These are phyloP conservation scores for Standfussiana lucernea DNA, from an alignment of 2,888 invertebrate species.

Conservation along the genomic window DNA sequence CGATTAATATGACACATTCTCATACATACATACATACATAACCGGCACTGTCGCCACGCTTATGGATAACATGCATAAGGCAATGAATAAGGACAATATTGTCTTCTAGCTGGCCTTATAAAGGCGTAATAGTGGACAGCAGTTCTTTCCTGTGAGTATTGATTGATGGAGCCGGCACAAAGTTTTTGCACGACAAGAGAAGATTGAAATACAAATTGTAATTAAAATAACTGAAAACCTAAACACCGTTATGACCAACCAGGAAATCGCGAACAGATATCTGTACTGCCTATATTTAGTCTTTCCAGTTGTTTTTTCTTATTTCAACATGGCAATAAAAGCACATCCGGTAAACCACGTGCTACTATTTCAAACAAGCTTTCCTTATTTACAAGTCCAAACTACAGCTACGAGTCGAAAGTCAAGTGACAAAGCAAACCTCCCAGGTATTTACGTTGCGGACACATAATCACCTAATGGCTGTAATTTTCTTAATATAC, in stretches of 20 bases:
- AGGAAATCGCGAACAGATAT: no score
- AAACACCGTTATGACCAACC: no score
- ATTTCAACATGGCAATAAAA: neutral
- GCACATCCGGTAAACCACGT: neutral
- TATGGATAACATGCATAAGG: neutral
- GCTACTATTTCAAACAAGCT: neutral
- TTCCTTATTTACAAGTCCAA: conserved; percentile 1
- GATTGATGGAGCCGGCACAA: no score
- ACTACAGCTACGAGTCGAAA: conserved; percentile 22
- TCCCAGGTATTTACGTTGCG: neutral
- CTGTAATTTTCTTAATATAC: conserved; percentile 33
- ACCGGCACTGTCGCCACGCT: neutral
- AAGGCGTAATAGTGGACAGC: neutral
- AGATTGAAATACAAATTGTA: neutral
- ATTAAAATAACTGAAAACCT: no score
- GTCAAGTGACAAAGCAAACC: conserved; percentile 14
- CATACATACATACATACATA: neutral
- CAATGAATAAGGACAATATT: neutral
- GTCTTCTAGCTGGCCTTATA: neutral
- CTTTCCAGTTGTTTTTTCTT: neutral
- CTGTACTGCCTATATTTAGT: no score
- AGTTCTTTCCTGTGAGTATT: neutral
- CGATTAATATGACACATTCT: neutral
- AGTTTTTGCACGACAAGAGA: no score
- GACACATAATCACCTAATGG: conserved; percentile 32